These are phyloP conservation scores for Tholera decimalis DNA, from an alignment of 2,888 invertebrate genomes.

Conservation along the genomic window DNA sequence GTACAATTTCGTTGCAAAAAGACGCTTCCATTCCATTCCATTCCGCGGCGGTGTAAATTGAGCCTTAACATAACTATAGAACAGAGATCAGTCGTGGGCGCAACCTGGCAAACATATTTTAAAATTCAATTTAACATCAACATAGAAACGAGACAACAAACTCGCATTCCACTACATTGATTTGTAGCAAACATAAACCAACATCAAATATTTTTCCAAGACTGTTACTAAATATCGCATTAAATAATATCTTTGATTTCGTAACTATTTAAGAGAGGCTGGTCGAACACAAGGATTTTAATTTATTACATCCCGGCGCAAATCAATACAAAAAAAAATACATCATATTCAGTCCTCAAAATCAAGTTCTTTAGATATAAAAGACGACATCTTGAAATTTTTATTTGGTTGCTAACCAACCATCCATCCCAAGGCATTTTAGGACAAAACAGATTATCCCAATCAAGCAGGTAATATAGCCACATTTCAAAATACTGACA, in stretches of 20 bases:
- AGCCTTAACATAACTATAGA: slow-evolving; percentile 29
- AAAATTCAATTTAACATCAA: slow-evolving; percentile 31
- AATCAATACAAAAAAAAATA: slow-evolving; percentile 27
- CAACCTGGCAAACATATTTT: slow-evolving; percentile 19
- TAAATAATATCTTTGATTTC: slow-evolving; percentile 13
- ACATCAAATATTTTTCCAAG: slow-evolving; percentile 35
- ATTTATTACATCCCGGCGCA: slow-evolving; percentile 25
- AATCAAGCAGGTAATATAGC: neutral
- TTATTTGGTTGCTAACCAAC: no score
- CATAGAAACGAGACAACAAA: slow-evolving; percentile 16
- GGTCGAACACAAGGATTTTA: slow-evolving; percentile 14
- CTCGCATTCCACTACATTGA: slow-evolving; percentile 39
- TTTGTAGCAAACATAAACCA: slow-evolving; percentile 28
- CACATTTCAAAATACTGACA: neutral
- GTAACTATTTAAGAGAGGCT: slow-evolving; percentile 34
- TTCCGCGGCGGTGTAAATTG: no score
- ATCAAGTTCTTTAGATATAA: neutral
- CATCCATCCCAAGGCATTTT: no score
- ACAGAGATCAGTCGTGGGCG: slow-evolving; percentile 38
- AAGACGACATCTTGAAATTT: slow-evolving; percentile 27
- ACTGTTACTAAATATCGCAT: slow-evolving; percentile 32
- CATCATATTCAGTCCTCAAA: slow-evolving; percentile 5
- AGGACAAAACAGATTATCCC: no score
- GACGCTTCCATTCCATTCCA: no score
- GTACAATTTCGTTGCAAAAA: no score